Percentiles rank a stretch among this genome's conserved stretches.
These are phyloP conservation scores for Climacteris rufus DNA, from an alignment of 2,113 vertebrate genomes.

Conservation along the genomic window DNA sequence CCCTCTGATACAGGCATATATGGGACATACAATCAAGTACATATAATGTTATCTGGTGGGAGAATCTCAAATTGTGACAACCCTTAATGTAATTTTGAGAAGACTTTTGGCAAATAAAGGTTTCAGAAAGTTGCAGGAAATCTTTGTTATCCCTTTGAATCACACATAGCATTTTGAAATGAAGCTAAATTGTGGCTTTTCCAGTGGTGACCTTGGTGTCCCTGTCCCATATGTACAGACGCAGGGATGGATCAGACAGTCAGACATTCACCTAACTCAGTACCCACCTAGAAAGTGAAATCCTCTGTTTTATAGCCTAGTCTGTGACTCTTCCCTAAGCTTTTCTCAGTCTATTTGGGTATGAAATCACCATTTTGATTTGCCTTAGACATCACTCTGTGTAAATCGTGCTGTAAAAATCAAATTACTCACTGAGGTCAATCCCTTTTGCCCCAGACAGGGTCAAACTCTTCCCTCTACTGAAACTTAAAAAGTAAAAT, in stretches of 20 bases:
- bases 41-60: not conserved
- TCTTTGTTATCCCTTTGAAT: not conserved
- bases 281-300: not conserved
- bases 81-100: not conserved
- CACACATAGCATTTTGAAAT: not conserved
- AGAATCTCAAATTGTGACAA: not conserved
- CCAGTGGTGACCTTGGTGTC: not conserved
- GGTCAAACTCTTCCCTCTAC: not conserved
- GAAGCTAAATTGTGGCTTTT: not conserved
- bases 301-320: not conserved
- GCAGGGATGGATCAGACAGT: not conserved
- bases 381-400: not conserved
- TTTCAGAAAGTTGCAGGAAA: not conserved
- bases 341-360: not conserved
- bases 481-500: not conserved
- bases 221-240: rapidly evolving
- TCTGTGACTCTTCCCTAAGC: not conserved
- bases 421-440: not conserved
- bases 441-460: not conserved
- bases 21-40: not conserved
- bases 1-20: not conserved
- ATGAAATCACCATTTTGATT: not conserved
- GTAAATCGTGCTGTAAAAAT: not conserved
- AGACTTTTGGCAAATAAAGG: not conserved
- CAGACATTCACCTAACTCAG: not conserved